Evolutionary conservation across 2,888 invertebrate species (phyloP).

Genomic region (Dermolepida albohirtum): DNA sequence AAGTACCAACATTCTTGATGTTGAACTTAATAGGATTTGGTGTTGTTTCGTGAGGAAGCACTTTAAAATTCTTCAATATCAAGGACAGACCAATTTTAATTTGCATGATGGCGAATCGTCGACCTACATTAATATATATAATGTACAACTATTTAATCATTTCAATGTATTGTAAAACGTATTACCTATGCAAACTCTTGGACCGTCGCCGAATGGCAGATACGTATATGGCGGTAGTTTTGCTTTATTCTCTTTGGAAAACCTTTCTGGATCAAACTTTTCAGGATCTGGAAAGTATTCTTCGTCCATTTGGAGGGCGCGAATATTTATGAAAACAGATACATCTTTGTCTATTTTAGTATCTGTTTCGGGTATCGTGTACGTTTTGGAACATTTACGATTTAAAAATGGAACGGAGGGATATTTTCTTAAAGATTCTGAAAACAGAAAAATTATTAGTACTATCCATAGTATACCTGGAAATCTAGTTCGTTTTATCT

Average conservation of each 20-base stretch:
- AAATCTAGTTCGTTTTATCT: too few species aligned
- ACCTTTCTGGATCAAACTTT: conserved; percentile 70
- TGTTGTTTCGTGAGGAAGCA: conserved; percentile 58
- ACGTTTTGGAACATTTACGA: conserved; percentile 68
- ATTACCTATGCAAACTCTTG: conserved; percentile 69
- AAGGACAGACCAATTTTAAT: conserved; percentile 68
- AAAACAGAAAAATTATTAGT: neutral
- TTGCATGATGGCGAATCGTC: conserved; percentile 69
- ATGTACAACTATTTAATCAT: too few species aligned
- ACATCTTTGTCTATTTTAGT: conserved; percentile 67
- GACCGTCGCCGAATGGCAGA: conserved; percentile 71
- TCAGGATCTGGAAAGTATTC: conserved; percentile 70
- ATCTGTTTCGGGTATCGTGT: conserved; percentile 66
- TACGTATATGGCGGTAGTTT: conserved; percentile 66
- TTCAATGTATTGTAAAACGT: neutral
- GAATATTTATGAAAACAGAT: conserved; percentile 68
- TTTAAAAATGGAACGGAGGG: conserved; percentile 69
- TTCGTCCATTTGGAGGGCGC: conserved; percentile 70
- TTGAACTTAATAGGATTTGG: conserved; percentile 61
- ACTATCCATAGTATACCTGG: neutral
- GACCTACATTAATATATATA: conserved; percentile 58
- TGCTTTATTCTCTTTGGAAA: conserved; percentile 65
- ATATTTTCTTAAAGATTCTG: conserved; percentile 72
- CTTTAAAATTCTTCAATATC: conserved; percentile 63
- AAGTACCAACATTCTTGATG: conserved; percentile 57